Conservation (phyloP, 2,888 invertebrate species). For the Caenorhabditis sp. region DNA sequence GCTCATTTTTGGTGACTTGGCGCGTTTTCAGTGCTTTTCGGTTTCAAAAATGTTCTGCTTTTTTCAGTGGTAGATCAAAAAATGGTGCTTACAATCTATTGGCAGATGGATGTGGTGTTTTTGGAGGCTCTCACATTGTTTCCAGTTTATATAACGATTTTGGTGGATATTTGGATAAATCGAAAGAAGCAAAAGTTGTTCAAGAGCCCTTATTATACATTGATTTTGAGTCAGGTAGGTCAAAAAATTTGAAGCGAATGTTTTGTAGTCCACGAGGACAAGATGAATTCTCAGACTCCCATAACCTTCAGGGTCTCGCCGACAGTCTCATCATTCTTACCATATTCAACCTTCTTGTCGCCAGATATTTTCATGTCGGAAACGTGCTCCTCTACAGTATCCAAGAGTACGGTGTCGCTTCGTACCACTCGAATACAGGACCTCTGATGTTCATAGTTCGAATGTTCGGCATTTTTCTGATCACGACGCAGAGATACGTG, state of each 20-base stretch:
- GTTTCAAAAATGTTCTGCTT: no score
- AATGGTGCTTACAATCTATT: conserved; percentile 34
- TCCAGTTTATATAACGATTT: conserved; percentile 36
- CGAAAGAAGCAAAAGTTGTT: conserved; percentile 24
- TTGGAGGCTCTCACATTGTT: conserved; percentile 25
- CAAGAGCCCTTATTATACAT: conserved; percentile 42
- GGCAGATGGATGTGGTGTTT: conserved; percentile 51
- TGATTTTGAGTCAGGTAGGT: conserved; percentile 37
- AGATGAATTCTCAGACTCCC: no score
- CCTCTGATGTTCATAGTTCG: conserved; percentile 41
- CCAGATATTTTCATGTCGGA: conserved; percentile 41
- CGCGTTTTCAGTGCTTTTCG: no score
- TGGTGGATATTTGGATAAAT: conserved; percentile 22
- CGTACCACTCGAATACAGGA: conserved; percentile 38
- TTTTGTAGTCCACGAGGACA: no score
- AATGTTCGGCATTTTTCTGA: conserved; percentile 54
- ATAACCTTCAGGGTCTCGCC: conserved; percentile 30
- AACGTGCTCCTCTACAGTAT: conserved; percentile 21
- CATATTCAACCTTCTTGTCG: conserved; percentile 36
- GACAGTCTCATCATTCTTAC: conserved; percentile 24
- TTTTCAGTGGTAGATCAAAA: no score
- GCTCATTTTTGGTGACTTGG: no score
- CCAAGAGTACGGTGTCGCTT: conserved; percentile 42
- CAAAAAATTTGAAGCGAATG: no score
- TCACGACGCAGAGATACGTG: conserved; percentile 46